Conservation (phyloP, 2,113 vertebrate species). For the Raja brachyura region DNA sequence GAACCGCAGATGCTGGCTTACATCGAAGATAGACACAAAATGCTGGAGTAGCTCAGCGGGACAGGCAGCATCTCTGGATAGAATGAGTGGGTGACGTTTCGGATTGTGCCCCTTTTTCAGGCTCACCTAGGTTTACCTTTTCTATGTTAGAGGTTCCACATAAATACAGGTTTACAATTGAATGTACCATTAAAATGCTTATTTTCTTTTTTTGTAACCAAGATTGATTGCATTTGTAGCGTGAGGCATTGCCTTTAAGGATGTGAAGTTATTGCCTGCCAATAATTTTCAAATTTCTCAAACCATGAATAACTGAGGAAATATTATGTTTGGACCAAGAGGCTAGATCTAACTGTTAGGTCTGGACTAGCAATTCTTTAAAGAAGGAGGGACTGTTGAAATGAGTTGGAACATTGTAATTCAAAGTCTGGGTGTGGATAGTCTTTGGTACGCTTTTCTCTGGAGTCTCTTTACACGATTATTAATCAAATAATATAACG, state of each 20-base stretch:
- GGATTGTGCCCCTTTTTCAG: too few relatives aligned
- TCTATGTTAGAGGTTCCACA: too few relatives aligned
- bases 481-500: constrained; percentile 27
- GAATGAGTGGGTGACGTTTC: too few relatives aligned
- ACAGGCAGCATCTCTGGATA: too few relatives aligned
- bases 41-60: too few relatives aligned
- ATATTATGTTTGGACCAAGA: constrained; percentile 22
- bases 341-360: neutral
- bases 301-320: constrained; percentile 17
- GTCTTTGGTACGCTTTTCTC: constrained; percentile 25
- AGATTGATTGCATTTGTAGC: neutral
- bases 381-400: constrained; percentile 15
- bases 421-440: constrained; percentile 27
- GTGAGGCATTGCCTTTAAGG: neutral
- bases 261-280: neutral
- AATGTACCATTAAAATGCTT: neutral
- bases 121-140: too few relatives aligned
- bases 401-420: constrained; percentile 32
- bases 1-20: too few relatives aligned
- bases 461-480: neutral
- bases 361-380: constrained; percentile 2
- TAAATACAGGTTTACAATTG: neutral
- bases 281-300: neutral
- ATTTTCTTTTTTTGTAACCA: neutral
- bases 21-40: too few relatives aligned